Conservation (phyloP, 2,113 vertebrate genomes). For the Bujurquina vittata region DNA sequence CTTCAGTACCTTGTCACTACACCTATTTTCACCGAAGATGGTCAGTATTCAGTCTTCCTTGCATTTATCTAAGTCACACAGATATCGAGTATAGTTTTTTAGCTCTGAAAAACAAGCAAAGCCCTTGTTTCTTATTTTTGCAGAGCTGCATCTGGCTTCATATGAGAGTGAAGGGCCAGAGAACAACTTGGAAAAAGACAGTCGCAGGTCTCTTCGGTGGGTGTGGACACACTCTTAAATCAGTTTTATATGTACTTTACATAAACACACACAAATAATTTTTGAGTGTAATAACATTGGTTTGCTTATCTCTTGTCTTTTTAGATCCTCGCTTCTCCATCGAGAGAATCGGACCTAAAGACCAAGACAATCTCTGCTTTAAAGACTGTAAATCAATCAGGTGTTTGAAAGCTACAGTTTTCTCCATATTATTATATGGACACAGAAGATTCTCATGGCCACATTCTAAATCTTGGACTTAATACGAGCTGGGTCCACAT, state of each 20-base stretch:
- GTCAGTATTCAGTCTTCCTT: slow-evolving; percentile 61
- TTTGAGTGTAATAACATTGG: background rate
- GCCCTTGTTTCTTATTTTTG: slow-evolving; percentile 35
- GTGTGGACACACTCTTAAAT: slow-evolving; percentile 5
- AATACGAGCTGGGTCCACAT: background rate
- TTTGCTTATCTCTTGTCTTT: background rate
- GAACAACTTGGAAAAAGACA: slow-evolving; percentile 95
- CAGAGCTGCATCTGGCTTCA: slow-evolving; percentile 94
- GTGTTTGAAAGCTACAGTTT: slow-evolving; percentile 38
- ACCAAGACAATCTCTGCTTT: background rate
- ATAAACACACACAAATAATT: background rate
- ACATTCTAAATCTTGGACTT: background rate
- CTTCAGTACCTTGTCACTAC: slow-evolving; percentile 92
- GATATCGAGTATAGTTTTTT: background rate
- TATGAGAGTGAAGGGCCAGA: slow-evolving; percentile 96
- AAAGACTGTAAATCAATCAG: slow-evolving; percentile 25
- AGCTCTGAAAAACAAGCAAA: background rate
- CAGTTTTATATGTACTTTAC: background rate
- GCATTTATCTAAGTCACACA: background rate
- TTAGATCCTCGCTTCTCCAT: slow-evolving; percentile 77
- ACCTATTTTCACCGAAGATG: slow-evolving; percentile 92
- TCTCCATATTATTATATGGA: background rate
- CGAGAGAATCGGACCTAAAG: slow-evolving; percentile 73
- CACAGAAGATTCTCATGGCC: background rate
- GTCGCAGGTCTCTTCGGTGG: slow-evolving; percentile 93